Conservation (phyloP, 2,797 vertebrate species). For the Molothrus ater region DNA sequence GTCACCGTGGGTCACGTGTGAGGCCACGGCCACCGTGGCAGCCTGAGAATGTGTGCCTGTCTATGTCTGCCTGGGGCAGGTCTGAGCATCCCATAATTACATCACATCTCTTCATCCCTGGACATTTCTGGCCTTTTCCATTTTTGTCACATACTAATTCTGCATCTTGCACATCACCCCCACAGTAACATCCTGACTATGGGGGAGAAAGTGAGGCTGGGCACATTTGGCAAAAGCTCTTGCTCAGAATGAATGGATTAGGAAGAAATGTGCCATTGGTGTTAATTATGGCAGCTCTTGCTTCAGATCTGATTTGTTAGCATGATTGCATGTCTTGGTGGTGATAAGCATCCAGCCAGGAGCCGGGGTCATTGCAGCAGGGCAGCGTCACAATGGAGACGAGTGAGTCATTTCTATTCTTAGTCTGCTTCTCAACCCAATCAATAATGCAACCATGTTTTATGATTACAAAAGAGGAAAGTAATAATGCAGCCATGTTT, state of each 20-base stretch:
- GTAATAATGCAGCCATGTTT: background rate
- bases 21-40: fast-evolving
- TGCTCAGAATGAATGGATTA: background rate
- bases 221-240: background rate
- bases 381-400: background rate
- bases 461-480: background rate
- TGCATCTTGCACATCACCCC: background rate
- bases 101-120: background rate
- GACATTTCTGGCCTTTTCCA: background rate
- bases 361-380: background rate
- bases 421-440: background rate
- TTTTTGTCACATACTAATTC: background rate
- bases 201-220: background rate
- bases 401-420: background rate
- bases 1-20: fast-evolving
- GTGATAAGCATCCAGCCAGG: background rate
- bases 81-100: background rate
- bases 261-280: background rate
- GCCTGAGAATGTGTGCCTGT: fast-evolving
- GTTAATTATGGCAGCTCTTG: background rate
- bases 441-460: background rate
- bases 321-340: background rate
- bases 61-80: background rate
- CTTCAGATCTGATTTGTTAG: background rate
- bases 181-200: fast-evolving